Evolutionary conservation across 2,888 invertebrate species (phyloP), one percentile per base, ranked within the genome.

Genomic region (Colletes collaris): DNA sequence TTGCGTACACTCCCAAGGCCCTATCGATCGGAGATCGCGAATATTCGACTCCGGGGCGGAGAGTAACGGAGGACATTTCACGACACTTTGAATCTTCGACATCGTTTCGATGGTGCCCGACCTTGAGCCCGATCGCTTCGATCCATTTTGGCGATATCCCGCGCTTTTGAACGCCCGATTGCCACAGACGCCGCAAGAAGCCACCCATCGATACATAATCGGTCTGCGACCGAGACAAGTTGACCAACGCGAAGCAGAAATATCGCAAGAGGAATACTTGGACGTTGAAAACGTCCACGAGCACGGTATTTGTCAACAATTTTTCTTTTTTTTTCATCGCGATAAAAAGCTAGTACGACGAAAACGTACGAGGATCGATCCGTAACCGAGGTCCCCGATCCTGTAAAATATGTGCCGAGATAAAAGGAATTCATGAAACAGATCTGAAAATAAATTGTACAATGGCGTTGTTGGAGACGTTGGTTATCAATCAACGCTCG

Each of bases 111-210:
- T 65, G 76, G 16, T 73, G 76, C 66, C 27, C 83, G 89, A 90
- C 91, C 91, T 92, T 92, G 91, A 88, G 89, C 90, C 83, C 90
- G 83, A 92, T 91, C 86, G 44, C 88, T 89, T 86, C 88, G 89
- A 91, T 92, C 89, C 87, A 87, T 91, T 91, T 90, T 88, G 88
- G 86, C 86, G 87, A 88, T 89, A 90, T 90, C 89, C 82, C 86
- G 79, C 37, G 60, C 64, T 74, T 13, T 65, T 69, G 65, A 62
- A 50, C 76, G 40, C 44, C 27, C 44, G 76, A 63, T 82, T 82
- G 74, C 80, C 73, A 56, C 81, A 79, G 56, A 55, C 40, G 2
- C 10, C 60, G 70, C 64, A 74, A 74, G 74, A 79, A 74, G 62
- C 19, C n/a, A 6, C 40, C 27, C 64, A 49, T 52, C 69, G 71